phyloP scores from a whole-genome alignment of 2,888 invertebrate species.

The Lordiphosa fenestrarum region DNA sequence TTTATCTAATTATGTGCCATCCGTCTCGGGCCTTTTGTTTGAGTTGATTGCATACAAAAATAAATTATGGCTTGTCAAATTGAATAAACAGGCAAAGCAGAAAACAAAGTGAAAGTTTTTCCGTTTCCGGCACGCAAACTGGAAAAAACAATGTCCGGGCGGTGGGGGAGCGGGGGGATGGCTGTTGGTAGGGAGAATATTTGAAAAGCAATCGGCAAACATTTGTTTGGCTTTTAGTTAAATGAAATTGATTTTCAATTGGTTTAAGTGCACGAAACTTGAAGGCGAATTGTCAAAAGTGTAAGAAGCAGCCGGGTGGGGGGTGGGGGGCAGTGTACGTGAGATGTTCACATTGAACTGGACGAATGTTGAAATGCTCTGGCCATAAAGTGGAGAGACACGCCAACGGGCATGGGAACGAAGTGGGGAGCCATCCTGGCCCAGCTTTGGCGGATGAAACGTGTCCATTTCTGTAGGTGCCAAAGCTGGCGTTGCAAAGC shows the following conservation, averaged over 20 bases:
- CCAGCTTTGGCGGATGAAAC: neutral
- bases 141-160: constrained; percentile 31
- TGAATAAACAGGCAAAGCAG: neutral
- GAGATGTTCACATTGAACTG: constrained; percentile 22
- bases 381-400: constrained; percentile 10
- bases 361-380: neutral
- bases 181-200: too few relatives aligned
- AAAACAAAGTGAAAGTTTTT: constrained; percentile 18
- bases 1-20: neutral
- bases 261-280: constrained; percentile 52
- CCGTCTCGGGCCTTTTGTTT: neutral
- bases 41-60: constrained; percentile 3
- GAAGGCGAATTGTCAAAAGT: neutral
- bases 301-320: too few relatives aligned
- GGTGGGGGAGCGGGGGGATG: too few relatives aligned
- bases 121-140: neutral
- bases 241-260: constrained; percentile 69
- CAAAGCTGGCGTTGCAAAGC: constrained; percentile 29
- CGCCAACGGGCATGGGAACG: too few relatives aligned
- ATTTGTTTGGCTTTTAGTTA: constrained; percentile 66
- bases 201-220: constrained; percentile 28
- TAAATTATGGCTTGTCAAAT: too few relatives aligned
- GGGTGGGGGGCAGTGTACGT: constrained; percentile 18
- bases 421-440: too few relatives aligned
- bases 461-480: constrained; percentile 29